Evolutionary conservation across 1,140 invertebrate genomes (phyloP), one percentile per base, ranked within the genome.

Genomic region (Paracyclopina nana): DNA sequence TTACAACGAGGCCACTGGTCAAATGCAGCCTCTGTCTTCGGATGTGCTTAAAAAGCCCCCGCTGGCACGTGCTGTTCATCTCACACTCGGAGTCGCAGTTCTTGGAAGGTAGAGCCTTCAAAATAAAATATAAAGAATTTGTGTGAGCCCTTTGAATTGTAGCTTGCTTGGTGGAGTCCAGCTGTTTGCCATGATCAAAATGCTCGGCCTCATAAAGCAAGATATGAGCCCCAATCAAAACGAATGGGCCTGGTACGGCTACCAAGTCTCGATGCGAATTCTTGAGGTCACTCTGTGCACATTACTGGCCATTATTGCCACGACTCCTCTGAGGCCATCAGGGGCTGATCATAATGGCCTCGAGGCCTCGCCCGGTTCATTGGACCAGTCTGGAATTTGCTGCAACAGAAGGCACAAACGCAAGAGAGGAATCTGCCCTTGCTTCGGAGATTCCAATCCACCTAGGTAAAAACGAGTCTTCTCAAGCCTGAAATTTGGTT

Each of bases 81-180:
- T 48, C 22, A 48, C 46, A 11, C n/a, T 48, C 24, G 46, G 46
- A 11, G 46, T 48, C 9, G 46, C 46, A 9, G 28, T 48, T n/a
- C 40, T 42, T 8, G 40, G 40, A 42, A 42, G 40, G 9, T 16
- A 18, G 6, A 42, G n/a, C 30, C 9, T 31, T 31, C 14, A 31
- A n/a, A 31, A n/a, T 31, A 9, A 9, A 31, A n/a, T n/a, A 31
- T 31, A 31, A 31, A 31, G 14, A 31, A 31, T 31, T n/a, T n/a
- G 30, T 31, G 14, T 31, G 14, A 31, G 30, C 14, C 14, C 9
- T 31, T 31, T 31, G 14, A 22, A 18, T n/a, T 45, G 12, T 24
- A 45, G 18, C 24, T 45, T 45, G 14, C 16, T 26, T n/a, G 43
- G 43, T 26, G 46, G 46, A 2, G 46, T 48, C 14, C 46, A 48